phyloP scores from a whole-genome alignment of 1,140 invertebrate genomes.

The Delia radicum region DNA sequence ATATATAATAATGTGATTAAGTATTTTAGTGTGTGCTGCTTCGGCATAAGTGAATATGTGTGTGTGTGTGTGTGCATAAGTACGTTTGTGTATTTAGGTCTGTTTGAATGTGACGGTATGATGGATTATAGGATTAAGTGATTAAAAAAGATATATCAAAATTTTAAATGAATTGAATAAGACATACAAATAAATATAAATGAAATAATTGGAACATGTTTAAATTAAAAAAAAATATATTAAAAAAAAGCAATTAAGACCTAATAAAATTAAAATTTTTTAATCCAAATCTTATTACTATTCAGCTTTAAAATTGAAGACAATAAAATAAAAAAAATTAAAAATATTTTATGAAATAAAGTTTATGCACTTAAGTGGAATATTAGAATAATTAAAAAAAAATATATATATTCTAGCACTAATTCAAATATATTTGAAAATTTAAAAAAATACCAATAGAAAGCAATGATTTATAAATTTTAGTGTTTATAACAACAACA shows the following conservation, averaged over 20 bases:
- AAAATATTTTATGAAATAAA: too few species aligned
- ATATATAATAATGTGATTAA: not conserved
- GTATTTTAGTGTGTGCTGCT: not conserved
- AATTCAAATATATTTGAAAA: too few species aligned
- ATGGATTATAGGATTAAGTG: slow-evolving; percentile 20
- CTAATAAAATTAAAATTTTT: not conserved
- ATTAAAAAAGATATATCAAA: not conserved
- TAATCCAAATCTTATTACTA: too few species aligned
- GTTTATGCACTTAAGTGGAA: too few species aligned
- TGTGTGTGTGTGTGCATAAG: not conserved
- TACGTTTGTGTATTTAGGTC: not conserved
- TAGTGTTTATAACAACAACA: too few species aligned
- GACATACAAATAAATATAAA: not conserved
- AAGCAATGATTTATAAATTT: too few species aligned
- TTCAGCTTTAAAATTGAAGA: too few species aligned
- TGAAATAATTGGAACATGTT: not conserved
- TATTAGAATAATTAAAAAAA: too few species aligned
- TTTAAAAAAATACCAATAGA: too few species aligned
- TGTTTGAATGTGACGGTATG: not conserved
- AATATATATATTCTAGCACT: too few species aligned
- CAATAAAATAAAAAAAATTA: too few species aligned
- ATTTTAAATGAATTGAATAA: not conserved
- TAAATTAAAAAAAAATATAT: not conserved
- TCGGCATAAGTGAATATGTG: not conserved
- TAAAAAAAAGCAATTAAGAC: not conserved